Evolutionary conservation across 2,888 invertebrate genomes (phyloP), one percentile per base, ranked within the genome.

Genomic region (Aporophyla lueneburgensis): DNA sequence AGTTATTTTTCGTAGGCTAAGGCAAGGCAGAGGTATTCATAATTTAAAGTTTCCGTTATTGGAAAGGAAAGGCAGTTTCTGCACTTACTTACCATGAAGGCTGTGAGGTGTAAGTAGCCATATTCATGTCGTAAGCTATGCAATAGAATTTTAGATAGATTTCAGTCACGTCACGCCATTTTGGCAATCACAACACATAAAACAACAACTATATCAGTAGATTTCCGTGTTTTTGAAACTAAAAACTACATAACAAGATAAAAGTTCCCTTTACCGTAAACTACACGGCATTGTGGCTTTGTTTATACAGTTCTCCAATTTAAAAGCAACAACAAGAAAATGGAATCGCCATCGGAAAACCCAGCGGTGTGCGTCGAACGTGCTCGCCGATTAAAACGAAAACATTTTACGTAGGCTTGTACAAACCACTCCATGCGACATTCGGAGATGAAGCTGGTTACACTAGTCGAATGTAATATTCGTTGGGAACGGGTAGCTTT

Each of bases 1-100:
- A 87, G 86, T 90, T 85, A 84, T 86, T 89, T 86, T 84, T 83
- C 76, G 73, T 72, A 12, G 61, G 19, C 21, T 4, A 21, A 43
- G 40, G 54, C 59, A 66, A 46, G 9, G 43, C 49, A 51, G 66
- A 81, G 63, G 69, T 74, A 73, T 84, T 68, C 54, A 53, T 70
- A 24, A 67, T 53, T 56, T 6, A 40, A 72, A 70, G 14, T 72
- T 69, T 81, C 51, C 14, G 19, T n/a, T 56, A 24, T 62, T 49
- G 54, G 14, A 16, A 81, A 43, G 40, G 40, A 54, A 54, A 27
- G 27, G 53, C 5, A n/a, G n/a, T 54, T 65, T 75, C 14, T n/a
- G 21, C 43, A 58, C 33, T 53, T 53, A 33, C 19, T 10, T 75
- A n/a, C 9, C 10, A 12, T 19, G 16, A 33, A 19, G 16, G 27